Conservation (phyloP, 2,888 invertebrate species). For the Pandemis corylana region DNA sequence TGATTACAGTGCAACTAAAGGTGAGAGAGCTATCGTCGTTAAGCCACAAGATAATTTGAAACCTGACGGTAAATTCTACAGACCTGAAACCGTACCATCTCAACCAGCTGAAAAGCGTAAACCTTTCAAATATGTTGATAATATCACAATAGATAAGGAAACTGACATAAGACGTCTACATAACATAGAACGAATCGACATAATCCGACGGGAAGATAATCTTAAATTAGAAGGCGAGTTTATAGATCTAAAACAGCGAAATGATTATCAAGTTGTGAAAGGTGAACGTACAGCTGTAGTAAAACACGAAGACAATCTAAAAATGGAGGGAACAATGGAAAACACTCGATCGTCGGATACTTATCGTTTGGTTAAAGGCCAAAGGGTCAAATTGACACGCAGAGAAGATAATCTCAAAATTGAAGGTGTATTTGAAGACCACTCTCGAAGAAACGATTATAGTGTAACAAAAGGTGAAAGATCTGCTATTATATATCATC, state of each 20-base stretch:
- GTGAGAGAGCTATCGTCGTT: constrained; percentile 86
- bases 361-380: constrained; percentile 82
- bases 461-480: constrained; percentile 83
- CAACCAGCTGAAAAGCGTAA: constrained; percentile 84
- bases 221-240: constrained; percentile 86
- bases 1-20: constrained; percentile 82
- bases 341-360: constrained; percentile 82
- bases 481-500: constrained; percentile 81
- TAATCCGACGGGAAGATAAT: constrained; percentile 87
- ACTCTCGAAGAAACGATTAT: constrained; percentile 85
- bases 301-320: constrained; percentile 87
- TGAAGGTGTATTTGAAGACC: constrained; percentile 87
- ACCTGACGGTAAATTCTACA: constrained; percentile 84
- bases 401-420: constrained; percentile 86
- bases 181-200: constrained; percentile 85
- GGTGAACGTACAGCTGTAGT: constrained; percentile 82
- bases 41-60: constrained; percentile 88
- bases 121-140: constrained; percentile 85
- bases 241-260: constrained; percentile 82
- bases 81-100: constrained; percentile 78
- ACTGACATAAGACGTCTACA: constrained; percentile 64
- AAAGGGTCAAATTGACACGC: constrained; percentile 81
- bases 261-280: constrained; percentile 80
- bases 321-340: constrained; percentile 86
- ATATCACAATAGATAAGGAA: constrained; percentile 83